Evolutionary conservation across 1,140 invertebrate genomes (phyloP).

Genomic region (Maconellicoccus hirsutus): DNA sequence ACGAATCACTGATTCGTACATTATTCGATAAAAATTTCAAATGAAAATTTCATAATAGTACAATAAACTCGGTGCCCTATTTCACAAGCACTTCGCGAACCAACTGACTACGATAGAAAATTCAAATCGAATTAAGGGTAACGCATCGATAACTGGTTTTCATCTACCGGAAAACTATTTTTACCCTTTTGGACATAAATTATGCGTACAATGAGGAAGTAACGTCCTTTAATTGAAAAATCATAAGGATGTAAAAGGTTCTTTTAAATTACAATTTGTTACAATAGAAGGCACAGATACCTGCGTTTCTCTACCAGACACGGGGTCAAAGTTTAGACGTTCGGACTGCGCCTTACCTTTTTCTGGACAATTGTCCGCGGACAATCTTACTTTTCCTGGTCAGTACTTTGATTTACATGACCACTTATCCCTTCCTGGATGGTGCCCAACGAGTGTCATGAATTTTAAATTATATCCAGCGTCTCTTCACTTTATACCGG

Average conservation of each 20-base stretch:
- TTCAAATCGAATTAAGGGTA: conserved; percentile 9
- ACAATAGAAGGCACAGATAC: conserved; percentile 17
- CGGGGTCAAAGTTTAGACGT: conserved; percentile 2
- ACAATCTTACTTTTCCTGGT: neutral
- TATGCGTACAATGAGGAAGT: conserved; percentile 12
- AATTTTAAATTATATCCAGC: neutral
- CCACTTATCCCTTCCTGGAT: conserved; percentile 13
- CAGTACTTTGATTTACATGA: conserved; percentile 14
- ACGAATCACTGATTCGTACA: neutral
- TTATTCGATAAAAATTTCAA: conserved; percentile 6
- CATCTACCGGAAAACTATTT: neutral
- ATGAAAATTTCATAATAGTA: neutral
- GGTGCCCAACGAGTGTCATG: neutral
- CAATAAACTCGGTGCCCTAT: neutral
- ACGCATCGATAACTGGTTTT: neutral
- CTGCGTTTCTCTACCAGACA: neutral
- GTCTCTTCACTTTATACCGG: neutral
- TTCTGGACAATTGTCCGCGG: neutral
- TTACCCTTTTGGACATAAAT: conserved; percentile 6
- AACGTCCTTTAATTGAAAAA: conserved; percentile 19
- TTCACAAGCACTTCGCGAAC: neutral
- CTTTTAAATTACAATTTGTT: conserved; percentile 18
- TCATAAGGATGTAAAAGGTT: conserved; percentile 21
- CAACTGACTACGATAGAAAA: neutral
- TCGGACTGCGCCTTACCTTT: neutral